Percentiles rank a stretch among this genome's conserved stretches.
phyloP scores from a whole-genome alignment of 2,888 invertebrate species.

The Ypsolopha sequella region DNA sequence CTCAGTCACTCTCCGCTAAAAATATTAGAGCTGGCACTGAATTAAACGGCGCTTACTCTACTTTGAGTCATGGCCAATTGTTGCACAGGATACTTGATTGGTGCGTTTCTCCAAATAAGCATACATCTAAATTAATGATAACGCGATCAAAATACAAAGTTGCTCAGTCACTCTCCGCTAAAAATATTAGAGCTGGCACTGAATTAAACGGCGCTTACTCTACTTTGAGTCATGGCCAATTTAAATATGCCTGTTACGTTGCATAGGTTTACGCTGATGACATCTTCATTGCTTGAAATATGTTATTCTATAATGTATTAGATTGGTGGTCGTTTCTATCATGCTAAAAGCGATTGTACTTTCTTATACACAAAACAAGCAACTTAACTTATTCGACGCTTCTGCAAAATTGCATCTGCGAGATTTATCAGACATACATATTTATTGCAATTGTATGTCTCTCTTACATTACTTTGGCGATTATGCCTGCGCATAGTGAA shows the following conservation, averaged over 20 bases:
- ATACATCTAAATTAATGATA: constrained; percentile 36
- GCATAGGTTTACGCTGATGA: not conserved
- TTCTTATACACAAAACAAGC: too few species aligned
- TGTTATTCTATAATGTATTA: too few species aligned
- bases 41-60: constrained; percentile 44
- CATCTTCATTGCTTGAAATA: not conserved
- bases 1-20: constrained; percentile 47
- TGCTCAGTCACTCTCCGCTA: constrained; percentile 44
- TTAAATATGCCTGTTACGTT: not conserved
- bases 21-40: constrained; percentile 58
- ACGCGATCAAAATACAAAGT: constrained; percentile 24
- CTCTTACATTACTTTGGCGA: too few species aligned
- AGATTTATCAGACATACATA: too few species aligned
- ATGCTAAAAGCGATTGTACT: too few species aligned
- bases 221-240: constrained; percentile 58
- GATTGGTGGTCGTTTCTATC: too few species aligned
- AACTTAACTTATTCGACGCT: too few species aligned
- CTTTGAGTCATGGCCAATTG: constrained; percentile 52
- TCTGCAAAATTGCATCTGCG: too few species aligned
- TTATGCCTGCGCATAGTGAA: too few species aligned
- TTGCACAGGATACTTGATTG: not conserved
- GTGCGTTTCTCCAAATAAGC: not conserved
- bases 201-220: constrained; percentile 48
- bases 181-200: constrained; percentile 60
- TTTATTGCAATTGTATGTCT: too few species aligned